These are phyloP conservation scores for Aphelocoma coerulescens DNA, from an alignment of 2,113 vertebrate species.

Conservation along the genomic window DNA sequence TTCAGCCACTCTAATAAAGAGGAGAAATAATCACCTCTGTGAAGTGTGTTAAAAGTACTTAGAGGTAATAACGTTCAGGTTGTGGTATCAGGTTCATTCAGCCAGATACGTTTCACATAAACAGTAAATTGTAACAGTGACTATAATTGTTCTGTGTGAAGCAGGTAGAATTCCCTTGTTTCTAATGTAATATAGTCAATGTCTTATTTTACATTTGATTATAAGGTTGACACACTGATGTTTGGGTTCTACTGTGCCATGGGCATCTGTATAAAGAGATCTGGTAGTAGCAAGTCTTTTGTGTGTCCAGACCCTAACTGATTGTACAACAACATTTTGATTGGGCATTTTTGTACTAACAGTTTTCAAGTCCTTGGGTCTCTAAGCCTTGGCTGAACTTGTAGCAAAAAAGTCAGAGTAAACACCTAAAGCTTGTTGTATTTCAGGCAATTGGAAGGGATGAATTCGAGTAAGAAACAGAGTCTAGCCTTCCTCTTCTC, in stretches of 20 bases:
- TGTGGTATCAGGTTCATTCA: background rate
- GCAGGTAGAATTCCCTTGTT: background rate
- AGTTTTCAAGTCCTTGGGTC: background rate
- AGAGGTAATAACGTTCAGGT: background rate
- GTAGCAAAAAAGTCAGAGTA: background rate
- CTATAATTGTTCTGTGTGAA: background rate
- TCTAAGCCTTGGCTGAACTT: background rate
- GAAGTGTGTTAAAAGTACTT: background rate
- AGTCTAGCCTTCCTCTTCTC: background rate
- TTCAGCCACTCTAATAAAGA: background rate
- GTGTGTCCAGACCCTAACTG: background rate
- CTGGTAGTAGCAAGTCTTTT: background rate
- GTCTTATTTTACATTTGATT: background rate
- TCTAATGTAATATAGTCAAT: background rate
- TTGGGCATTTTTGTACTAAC: background rate
- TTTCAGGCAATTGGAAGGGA: background rate
- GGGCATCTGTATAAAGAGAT: background rate
- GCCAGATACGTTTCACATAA: background rate
- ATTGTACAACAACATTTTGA: background rate
- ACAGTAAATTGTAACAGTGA: background rate
- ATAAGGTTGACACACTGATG: background rate
- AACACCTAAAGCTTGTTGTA: background rate
- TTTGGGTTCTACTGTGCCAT: accelerated
- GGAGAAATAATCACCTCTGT: background rate
- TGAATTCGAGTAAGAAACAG: background rate